phyloP scores from a whole-genome alignment of 2,888 invertebrate genomes.

The Neoaliturus tenellus region DNA sequence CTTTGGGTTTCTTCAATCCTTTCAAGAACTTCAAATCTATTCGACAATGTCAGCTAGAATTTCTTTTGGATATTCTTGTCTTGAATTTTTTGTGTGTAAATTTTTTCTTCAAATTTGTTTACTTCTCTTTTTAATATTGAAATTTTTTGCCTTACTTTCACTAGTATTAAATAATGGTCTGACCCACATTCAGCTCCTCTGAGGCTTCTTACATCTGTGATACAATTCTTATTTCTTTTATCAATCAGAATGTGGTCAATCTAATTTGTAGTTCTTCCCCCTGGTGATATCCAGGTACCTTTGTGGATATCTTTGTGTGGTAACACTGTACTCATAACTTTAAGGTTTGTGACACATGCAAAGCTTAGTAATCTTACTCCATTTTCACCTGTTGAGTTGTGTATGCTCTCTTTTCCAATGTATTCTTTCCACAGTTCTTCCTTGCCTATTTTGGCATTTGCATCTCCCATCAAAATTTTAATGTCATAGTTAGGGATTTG shows the following conservation, averaged over 20 bases:
- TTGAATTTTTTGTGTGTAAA: not conserved
- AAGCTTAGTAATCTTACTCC: conserved; percentile 40
- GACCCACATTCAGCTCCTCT: conserved; percentile 55
- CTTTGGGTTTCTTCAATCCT: not conserved
- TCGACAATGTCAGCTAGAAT: not conserved
- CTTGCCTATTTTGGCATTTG: no score
- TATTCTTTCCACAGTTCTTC: no score
- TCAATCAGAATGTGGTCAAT: conserved; percentile 58
- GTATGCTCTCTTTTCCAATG: no score
- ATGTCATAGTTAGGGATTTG: no score
- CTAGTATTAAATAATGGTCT: conserved; percentile 49
- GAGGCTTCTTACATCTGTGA: conserved; percentile 48
- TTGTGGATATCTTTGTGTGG: conserved; percentile 9
- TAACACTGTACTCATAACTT: conserved; percentile 44
- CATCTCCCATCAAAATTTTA: no score
- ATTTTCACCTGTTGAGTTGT: no score
- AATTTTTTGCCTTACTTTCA: conserved; percentile 42
- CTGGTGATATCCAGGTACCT: conserved; percentile 57
- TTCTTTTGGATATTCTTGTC: not conserved
- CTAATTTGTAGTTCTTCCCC: conserved; percentile 56
- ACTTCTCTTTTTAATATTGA: not conserved
- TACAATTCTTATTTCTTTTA: conserved; percentile 32
- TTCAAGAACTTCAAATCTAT: conserved; percentile 16
- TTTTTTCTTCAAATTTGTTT: conserved; percentile 13
- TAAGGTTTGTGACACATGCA: conserved; percentile 50